Evolutionary conservation across 2,888 invertebrate species (phyloP).

Genomic region (Catocala fraxini): DNA sequence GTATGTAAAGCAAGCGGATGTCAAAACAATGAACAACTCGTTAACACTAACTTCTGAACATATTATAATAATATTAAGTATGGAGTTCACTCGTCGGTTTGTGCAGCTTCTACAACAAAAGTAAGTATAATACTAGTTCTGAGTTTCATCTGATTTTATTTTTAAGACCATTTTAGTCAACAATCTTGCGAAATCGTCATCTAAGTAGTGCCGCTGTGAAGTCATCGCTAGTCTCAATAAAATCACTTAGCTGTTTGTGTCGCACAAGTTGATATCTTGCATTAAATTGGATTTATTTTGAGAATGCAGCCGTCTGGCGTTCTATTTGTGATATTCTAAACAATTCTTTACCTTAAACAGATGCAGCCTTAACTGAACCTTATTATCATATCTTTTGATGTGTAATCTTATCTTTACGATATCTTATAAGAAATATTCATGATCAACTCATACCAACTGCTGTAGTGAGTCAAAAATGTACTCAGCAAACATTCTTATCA

Average conservation of each 20-base stretch:
- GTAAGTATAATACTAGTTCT: constrained; percentile 32
- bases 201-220: constrained; percentile 18
- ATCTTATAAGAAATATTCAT: constrained; percentile 29
- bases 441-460: constrained; percentile 23
- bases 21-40: constrained; percentile 33
- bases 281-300: constrained; percentile 24
- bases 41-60: constrained; percentile 14
- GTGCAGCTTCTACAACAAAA: constrained; percentile 5
- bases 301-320: constrained; percentile 11
- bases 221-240: constrained; percentile 17
- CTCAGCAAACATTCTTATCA: constrained; percentile 23
- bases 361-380: constrained; percentile 13
- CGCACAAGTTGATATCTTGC: constrained; percentile 13
- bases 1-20: constrained; percentile 41
- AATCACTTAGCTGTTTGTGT: constrained; percentile 18
- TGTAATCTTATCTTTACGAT: constrained; percentile 30
- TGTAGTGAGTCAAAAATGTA: constrained; percentile 11
- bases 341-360: constrained; percentile 5
- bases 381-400: constrained; percentile 4
- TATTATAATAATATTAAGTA: constrained; percentile 10
- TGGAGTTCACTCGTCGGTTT: constrained; percentile 11
- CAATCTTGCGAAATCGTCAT: constrained; percentile 3
- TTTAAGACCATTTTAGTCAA: not conserved
- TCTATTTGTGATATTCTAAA: constrained; percentile 8
- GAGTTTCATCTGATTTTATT: constrained; percentile 1